Percentiles rank a stretch among this genome's conserved stretches.
phyloP scores from a whole-genome alignment of 1,140 invertebrate genomes.

The Eurosta solidaginis region DNA sequence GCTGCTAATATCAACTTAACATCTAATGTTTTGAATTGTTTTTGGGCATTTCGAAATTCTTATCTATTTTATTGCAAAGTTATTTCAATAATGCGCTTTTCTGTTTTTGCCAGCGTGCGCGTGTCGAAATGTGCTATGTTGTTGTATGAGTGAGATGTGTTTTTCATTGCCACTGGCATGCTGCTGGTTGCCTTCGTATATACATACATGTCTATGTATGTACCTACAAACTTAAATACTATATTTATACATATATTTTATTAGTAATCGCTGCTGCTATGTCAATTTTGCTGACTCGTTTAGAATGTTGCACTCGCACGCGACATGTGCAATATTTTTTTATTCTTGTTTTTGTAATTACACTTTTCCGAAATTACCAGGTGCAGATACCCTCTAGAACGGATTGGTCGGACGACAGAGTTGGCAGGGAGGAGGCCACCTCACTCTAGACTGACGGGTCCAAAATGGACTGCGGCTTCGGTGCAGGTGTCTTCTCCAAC shows the following conservation, averaged over 20 bases:
- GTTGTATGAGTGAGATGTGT: not conserved
- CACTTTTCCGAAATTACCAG: not conserved
- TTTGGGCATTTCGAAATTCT: not conserved
- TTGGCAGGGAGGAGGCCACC: no score
- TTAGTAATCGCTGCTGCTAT: not conserved
- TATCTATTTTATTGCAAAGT: not conserved
- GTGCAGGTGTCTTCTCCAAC: no score
- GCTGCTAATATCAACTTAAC: not conserved
- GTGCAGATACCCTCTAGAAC: no score
- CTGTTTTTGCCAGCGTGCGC: not conserved
- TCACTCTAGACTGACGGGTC: no score
- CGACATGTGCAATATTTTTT: slow-evolving; percentile 8
- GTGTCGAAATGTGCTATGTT: not conserved
- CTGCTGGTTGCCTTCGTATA: not conserved
- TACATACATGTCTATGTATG: not conserved
- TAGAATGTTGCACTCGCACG: slow-evolving; percentile 15
- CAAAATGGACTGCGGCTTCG: no score
- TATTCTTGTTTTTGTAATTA: not conserved
- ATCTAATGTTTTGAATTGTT: not conserved
- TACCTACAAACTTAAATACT: not conserved
- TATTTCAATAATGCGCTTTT: not conserved
- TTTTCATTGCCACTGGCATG: slow-evolving; percentile 10
- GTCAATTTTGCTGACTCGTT: not conserved
- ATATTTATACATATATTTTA: not conserved
- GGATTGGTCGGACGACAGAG: no score